A percentile compares a stretch with the other conserved stretches of the same genome.
Evolutionary conservation across 1,140 invertebrate genomes (phyloP).

Genomic region (Microvelia longipes): DNA sequence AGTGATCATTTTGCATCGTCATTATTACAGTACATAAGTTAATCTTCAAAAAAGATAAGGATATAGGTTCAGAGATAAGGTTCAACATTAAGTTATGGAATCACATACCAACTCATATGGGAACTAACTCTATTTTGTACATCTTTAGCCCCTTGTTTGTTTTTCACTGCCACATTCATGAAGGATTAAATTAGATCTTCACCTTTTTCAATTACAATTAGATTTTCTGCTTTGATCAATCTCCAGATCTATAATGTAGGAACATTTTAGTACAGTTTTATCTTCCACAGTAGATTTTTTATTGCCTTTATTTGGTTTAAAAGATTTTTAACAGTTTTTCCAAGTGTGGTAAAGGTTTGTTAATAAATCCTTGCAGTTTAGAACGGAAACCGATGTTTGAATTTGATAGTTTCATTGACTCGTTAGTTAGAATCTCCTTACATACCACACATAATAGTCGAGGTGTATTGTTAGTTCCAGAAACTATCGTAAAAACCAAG

Average conservation of each 20-base stretch:
- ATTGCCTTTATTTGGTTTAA: neutral
- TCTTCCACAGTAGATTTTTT: neutral
- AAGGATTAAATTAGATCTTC: neutral
- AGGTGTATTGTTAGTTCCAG: neutral
- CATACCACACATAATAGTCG: constrained; percentile 2
- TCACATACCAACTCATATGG: neutral
- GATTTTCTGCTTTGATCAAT: neutral
- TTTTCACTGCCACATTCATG: neutral
- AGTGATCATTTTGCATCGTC: too few species aligned
- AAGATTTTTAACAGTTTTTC: neutral
- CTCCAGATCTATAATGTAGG: neutral
- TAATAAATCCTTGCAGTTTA: neutral
- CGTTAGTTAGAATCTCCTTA: neutral
- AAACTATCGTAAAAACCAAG: neutral
- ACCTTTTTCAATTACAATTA: neutral
- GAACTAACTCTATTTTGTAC: neutral
- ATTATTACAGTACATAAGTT: too few species aligned
- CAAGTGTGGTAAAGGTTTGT: neutral
- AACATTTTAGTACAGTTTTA: neutral
- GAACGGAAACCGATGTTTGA: neutral
- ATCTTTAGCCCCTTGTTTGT: neutral
- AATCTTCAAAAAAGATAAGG: too few species aligned
- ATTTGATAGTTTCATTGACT: constrained; percentile 1
- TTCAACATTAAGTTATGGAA: neutral
- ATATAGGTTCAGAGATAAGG: too few species aligned